Evolutionary conservation across 2,888 invertebrate species (phyloP).

Genomic region (Homarus gammarus): DNA sequence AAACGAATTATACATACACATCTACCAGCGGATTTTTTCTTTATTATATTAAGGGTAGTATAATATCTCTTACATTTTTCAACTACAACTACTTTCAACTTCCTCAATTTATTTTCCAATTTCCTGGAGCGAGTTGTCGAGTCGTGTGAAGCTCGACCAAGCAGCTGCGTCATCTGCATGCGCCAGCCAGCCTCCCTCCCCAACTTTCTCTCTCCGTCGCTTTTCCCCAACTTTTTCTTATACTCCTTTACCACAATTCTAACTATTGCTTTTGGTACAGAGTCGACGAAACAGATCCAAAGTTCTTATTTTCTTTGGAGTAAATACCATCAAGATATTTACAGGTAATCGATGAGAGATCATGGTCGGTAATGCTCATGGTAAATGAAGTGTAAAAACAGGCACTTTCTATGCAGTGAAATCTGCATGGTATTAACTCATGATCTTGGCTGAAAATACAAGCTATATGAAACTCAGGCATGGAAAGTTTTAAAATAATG

Average conservation of each 20-base stretch:
- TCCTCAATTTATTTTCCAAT: constrained; percentile 8
- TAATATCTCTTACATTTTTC: neutral
- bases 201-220: neutral
- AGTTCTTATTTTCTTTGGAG: too few species aligned
- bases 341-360: too few species aligned
- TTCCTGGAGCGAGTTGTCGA: neutral
- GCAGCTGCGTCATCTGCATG: constrained; percentile 8
- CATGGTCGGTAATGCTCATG: too few species aligned
- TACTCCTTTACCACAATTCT: neutral
- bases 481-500: too few species aligned
- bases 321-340: too few species aligned
- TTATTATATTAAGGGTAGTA: neutral
- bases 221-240: neutral
- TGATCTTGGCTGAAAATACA: too few species aligned
- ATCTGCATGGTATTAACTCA: too few species aligned
- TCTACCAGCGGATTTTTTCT: too few species aligned
- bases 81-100: neutral
- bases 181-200: neutral
- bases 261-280: neutral
- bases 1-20: too few species aligned
- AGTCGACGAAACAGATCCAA: neutral
- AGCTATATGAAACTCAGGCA: too few species aligned
- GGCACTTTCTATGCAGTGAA: too few species aligned
- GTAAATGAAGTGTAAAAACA: too few species aligned
- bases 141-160: neutral